A percentile compares a stretch with the other conserved stretches of the same genome.
Evolutionary conservation across 2,797 vertebrate genomes (phyloP).

Genomic region (Chrosomus eos): DNA sequence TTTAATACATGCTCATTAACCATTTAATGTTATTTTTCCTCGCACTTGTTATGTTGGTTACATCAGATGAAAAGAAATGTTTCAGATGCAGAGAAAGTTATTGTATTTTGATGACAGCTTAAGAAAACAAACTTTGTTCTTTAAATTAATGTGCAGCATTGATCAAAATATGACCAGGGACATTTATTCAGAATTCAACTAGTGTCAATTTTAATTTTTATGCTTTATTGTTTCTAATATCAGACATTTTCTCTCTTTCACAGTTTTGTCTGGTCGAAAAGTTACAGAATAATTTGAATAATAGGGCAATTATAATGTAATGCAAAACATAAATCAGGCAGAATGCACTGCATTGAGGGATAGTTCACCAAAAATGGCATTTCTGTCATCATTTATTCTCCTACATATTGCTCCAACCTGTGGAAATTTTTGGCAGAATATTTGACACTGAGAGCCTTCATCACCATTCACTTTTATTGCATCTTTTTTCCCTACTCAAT

Average conservation of each 20-base stretch:
- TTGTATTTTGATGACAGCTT: neutral
- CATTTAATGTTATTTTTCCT: neutral
- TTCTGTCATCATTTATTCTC: neutral
- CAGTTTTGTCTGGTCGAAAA: neutral
- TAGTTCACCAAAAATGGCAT: constrained; percentile 10
- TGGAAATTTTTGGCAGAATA: neutral
- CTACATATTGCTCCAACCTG: neutral
- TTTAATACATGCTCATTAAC: no score
- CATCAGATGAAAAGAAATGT: neutral
- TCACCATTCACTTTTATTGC: constrained; percentile 15
- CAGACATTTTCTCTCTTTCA: neutral
- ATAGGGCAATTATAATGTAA: neutral
- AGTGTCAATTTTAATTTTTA: neutral
- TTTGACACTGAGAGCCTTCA: no score
- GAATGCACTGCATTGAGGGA: neutral
- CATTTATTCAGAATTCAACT: neutral
- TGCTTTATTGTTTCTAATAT: neutral
- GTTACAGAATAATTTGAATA: neutral
- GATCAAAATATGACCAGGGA: neutral
- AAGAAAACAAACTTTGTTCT: neutral
- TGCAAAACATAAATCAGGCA: constrained; percentile 18
- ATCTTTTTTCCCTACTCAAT: neutral
- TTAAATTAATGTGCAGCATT: neutral
- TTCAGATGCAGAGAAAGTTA: neutral
- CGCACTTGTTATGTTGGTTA: neutral